These are phyloP conservation scores for Hemaris fuciformis DNA, from an alignment of 2,888 invertebrate species.

Conservation along the genomic window DNA sequence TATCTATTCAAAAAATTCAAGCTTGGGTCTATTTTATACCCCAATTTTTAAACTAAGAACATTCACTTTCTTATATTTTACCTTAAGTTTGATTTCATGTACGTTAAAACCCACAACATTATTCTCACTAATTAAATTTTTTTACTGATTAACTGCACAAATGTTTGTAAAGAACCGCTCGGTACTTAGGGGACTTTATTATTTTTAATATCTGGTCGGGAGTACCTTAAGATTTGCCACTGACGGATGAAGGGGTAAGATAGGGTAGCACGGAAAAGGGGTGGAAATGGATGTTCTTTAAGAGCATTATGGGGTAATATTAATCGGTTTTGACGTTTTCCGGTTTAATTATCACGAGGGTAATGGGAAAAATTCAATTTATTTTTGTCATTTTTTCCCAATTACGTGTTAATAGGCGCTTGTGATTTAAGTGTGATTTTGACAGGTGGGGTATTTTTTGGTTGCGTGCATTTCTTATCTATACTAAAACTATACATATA, in stretches of 20 bases:
- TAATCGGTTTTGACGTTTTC: constrained; percentile 52
- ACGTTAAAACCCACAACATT: neutral
- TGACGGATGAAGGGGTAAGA: constrained; percentile 55
- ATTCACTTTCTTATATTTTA: too few relatives aligned
- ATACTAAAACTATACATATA: neutral
- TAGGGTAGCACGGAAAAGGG: constrained; percentile 57
- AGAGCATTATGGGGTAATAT: constrained; percentile 61
- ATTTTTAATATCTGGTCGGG: constrained; percentile 71
- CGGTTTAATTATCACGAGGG: constrained; percentile 9
- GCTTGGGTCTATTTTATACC: too few relatives aligned
- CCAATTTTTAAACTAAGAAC: too few relatives aligned
- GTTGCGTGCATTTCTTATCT: neutral
- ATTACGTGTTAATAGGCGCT: neutral
- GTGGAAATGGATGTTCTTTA: constrained; percentile 52
- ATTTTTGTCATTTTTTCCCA: neutral
- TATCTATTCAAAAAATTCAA: too few relatives aligned
- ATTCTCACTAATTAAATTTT: constrained; percentile 74
- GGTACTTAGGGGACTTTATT: constrained; percentile 59
- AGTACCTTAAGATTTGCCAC: constrained; percentile 57
- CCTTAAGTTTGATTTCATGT: too few relatives aligned
- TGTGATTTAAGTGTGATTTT: neutral
- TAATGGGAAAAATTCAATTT: constrained; percentile 6
- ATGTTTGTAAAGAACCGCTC: constrained; percentile 52
- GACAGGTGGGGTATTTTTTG: neutral
- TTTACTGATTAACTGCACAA: constrained; percentile 77